Evolutionary conservation across 2,888 invertebrate species (phyloP).

Genomic region (Hydraecia micacea): DNA sequence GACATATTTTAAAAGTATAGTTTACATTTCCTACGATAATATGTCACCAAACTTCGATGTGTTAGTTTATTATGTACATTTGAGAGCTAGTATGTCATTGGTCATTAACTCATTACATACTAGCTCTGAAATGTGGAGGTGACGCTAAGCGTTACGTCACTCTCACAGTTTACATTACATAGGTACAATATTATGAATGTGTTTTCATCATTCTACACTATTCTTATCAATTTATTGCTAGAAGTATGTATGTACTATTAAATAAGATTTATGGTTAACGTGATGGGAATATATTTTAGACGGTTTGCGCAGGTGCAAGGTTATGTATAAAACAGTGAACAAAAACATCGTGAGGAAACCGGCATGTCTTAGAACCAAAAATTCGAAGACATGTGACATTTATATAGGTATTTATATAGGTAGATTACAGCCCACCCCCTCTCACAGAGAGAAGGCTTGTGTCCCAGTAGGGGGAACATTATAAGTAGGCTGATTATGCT

Average conservation of each 20-base stretch:
- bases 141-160: constrained; percentile 22
- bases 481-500: too few species aligned
- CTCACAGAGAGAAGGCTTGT: too few species aligned
- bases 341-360: too few species aligned
- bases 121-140: background rate
- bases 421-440: too few species aligned
- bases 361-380: too few species aligned
- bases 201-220: background rate
- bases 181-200: constrained; percentile 9
- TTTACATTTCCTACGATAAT: background rate
- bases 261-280: background rate
- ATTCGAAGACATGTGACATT: too few species aligned
- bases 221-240: background rate
- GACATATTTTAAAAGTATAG: background rate
- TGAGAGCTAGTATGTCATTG: background rate
- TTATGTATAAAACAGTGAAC: too few species aligned
- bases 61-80: constrained; percentile 10
- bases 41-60: background rate
- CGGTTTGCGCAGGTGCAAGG: background rate
- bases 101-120: too few species aligned
- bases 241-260: background rate
- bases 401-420: too few species aligned
- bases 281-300: background rate
- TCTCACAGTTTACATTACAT: background rate
- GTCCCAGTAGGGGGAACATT: too few species aligned